phyloP scores from a whole-genome alignment of 2,797 vertebrate species.

The Lepus townsendii region DNA sequence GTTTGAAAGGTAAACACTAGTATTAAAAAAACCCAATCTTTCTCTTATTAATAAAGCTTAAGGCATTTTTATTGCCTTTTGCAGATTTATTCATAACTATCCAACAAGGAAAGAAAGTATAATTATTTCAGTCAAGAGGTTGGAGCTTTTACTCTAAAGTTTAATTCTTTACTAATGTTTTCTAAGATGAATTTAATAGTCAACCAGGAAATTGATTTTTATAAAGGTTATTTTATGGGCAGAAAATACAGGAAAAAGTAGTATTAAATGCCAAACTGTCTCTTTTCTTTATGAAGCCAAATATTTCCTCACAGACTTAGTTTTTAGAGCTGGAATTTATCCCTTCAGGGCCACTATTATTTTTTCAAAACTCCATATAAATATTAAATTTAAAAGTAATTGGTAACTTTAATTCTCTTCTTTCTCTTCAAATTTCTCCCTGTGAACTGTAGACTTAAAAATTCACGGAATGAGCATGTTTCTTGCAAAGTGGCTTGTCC shows the following conservation, averaged over 20 bases:
- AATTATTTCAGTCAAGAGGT: slow-evolving; percentile 61
- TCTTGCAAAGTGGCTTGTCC: slow-evolving; percentile 98
- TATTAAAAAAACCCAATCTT: slow-evolving; percentile 44
- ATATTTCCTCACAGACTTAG: slow-evolving; percentile 69
- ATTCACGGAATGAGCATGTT: slow-evolving; percentile 96
- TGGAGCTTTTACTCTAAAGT: slow-evolving; percentile 75
- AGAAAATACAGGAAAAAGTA: slow-evolving; percentile 75
- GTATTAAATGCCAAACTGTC: slow-evolving; percentile 72
- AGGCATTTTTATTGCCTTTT: slow-evolving; percentile 63
- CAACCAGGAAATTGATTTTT: slow-evolving; percentile 76
- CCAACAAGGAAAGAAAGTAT: slow-evolving; percentile 56
- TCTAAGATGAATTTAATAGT: slow-evolving; percentile 78
- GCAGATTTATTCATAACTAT: slow-evolving; percentile 57
- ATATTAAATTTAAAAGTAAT: slow-evolving; percentile 79
- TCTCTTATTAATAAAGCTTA: slow-evolving; percentile 59
- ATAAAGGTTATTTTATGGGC: slow-evolving; percentile 76
- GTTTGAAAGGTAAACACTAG: slow-evolving; percentile 64
- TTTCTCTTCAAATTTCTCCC: slow-evolving; percentile 75
- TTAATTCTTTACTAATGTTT: slow-evolving; percentile 76
- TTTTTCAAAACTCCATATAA: slow-evolving; percentile 75
- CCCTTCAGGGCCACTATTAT: slow-evolving; percentile 66
- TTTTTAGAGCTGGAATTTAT: slow-evolving; percentile 78
- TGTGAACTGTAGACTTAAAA: slow-evolving; percentile 86
- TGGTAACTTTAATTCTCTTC: slow-evolving; percentile 73
- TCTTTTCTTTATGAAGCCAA: slow-evolving; percentile 74